Evolutionary conservation across 2,797 vertebrate species (phyloP), one percentile per base, ranked within the genome.

Genomic region (Synaphobranchus kaupii): DNA sequence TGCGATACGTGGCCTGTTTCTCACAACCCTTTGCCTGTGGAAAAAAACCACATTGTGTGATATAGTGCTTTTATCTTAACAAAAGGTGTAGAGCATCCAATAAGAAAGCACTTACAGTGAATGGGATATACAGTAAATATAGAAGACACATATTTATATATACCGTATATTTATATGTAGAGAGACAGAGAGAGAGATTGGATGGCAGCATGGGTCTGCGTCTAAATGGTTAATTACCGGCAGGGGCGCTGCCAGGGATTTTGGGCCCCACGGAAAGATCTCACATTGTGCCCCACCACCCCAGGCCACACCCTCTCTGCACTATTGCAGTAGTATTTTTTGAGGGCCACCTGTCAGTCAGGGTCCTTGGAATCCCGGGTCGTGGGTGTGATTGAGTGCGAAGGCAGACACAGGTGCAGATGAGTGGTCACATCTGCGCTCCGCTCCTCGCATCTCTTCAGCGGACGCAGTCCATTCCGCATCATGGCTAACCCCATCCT

Each of bases 371-470:
- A 68, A 68, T n/a, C 63, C 63, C 15, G 47, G 22, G 78, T 81
- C 25, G 10, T 9, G 78, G 78, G 47, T 50, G 13, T 50, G 78
- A 81, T 81, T 50, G 78, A 81, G 47, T 84, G 60, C 10, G 31
- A 34, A 63, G 56, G n/a, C 52, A 17, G 58, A 39, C 58, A 17
- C 83, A 84, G 83, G 54, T 58, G 83, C 54, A 39, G 31, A 60
- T 60, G 47, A 81, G 47, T 34, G 78, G 78, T 50, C 78, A 81
- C 78, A 50, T 81, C 78, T 81, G 78, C 47, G 78, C 22, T 9
- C 44, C 78, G n/a, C 22, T 81, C 78, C 25, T 22, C 78, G n/a
- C 44, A 6, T 50, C 78, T 81, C 78, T n/a, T 8, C 22, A 25
- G 39, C 39, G 1, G 22, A 25, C 0, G 20, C 76, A 34, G 76